Evolutionary conservation across 2,113 vertebrate species (phyloP), one percentile per base, ranked within the genome.

Genomic region (Raja brachyura): DNA sequence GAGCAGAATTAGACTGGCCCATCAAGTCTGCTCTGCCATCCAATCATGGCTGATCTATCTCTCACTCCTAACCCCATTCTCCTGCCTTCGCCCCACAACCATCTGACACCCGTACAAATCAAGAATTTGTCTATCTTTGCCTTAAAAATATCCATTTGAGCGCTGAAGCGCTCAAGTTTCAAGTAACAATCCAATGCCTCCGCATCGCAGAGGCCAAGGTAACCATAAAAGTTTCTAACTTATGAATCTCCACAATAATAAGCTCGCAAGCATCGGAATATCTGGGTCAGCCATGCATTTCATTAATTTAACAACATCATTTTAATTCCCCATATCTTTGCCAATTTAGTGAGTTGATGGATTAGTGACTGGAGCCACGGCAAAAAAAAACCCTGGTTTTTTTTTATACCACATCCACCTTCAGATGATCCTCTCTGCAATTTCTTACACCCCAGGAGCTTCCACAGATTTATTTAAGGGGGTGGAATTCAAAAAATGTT

Each of bases 301-400:
- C 86, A 90, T 33, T 48, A 31, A 90, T 33, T 90, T 90, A 66
- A 68, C 86, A 90, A 11, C 86, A 90, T 63, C 10, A 68, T 90
- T 66, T 68, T 22, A 20, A 66, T 90, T 85, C 3, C 54, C 48
- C 8, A 18, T 59, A 59, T 59, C 25, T 0, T 20, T 59, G 28
- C 59, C 54, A 28, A 25, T 59, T 83, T 54, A 3, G 22, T 85
- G 54, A 7, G 22, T 59, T 83, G 48, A 5, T 56, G 79, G 54
- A 9, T n/a, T 4, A n/a, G 25, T n/a, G 13, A 16, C 11, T 6
- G 56, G 11, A 61, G 56, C 56, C 56, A 86, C 11, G 0, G 5
- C 54, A 86, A 86, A 5, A n/a, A 61, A 25, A 48, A 1, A 20
- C 20, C 54, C n/a, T n/a, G n/a, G 13, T 3, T 22, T 10, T 48